Evolutionary conservation across 2,888 invertebrate genomes (phyloP), one percentile per base, ranked within the genome.

Genomic region (Sinopyrophorus schimmeli): DNA sequence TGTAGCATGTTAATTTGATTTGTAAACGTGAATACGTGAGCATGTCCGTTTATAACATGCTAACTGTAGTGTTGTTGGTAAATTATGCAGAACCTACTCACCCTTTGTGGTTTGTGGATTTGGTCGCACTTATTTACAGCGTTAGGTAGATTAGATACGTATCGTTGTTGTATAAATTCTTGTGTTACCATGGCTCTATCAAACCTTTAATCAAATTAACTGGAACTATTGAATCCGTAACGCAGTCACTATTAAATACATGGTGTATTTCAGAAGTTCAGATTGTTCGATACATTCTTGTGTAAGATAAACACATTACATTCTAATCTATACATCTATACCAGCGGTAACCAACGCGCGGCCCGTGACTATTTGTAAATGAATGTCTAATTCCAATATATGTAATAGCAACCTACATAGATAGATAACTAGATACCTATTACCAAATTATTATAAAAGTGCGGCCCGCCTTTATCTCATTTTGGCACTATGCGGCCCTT

Each of bases 51-150:
- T 34, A 43, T 41, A 41, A 31, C 35, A 26, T 35, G 32, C 27
- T 43, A 43, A 35, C 43, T 35, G 35, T 35, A 35, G 43, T 35
- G 34, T 35, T 35, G 43, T 35, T 27, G 27, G 43, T 43, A 43
- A 43, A 43, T 43, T 43, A 43, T 43, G 43, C 32, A 43, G 42
- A 43, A 28, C 43, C 23, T 28, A 17, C 43, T 34, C 35, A 40
- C 47, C 47, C 47, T 47, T 39, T 47, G 40, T 27, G 47, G 39
- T 47, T 47, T 47, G 39, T 32, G 40, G 32, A 40, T 46, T 47
- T 35, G 28, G 38, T 26, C 32, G 26, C 39, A 39, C 40, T 47
- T 40, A 47, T 40, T 40, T 34, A 39, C 47, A 46, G 31, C 31
- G 39, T 38, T 30, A 31, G 37, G 17, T 38, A 28, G 46, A 46